Conservation (phyloP, 92 coral and sea anemone species). For the Siderastrea siderea region DNA sequence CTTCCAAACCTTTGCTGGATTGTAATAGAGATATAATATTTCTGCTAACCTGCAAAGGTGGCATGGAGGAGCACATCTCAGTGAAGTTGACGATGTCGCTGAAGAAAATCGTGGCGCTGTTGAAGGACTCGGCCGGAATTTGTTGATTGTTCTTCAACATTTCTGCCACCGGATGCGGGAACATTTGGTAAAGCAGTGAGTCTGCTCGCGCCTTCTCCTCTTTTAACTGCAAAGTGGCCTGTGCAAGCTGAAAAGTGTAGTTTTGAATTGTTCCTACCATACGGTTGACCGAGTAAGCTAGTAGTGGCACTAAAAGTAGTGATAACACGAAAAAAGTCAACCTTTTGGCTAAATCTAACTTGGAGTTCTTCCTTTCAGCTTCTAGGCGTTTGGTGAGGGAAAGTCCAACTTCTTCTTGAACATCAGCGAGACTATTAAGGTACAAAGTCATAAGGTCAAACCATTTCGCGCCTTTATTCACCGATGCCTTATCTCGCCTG, state of each 20-base stretch:
- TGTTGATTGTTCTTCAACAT: constrained; percentile 67
- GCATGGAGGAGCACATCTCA: constrained; percentile 42
- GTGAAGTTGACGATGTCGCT: constrained; percentile 82
- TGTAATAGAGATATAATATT: no score
- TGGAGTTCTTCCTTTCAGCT: neutral
- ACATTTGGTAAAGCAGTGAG: constrained; percentile 74
- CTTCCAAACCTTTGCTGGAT: no score
- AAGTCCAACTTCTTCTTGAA: constrained; percentile 63
- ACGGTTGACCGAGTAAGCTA: constrained; percentile 55
- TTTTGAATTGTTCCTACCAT: constrained; percentile 73
- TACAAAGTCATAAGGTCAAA: constrained; percentile 69
- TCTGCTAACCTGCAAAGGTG: constrained; percentile 34
- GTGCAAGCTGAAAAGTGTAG: constrained; percentile 57
- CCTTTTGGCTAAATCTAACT: constrained; percentile 12
- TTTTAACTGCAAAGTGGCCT: constrained; percentile 26
- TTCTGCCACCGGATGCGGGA: constrained; percentile 82
- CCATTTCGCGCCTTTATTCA: constrained; percentile 51
- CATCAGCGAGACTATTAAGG: constrained; percentile 44
- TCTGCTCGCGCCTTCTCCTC: constrained; percentile 60
- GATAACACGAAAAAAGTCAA: constrained; percentile 43
- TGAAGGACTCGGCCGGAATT: constrained; percentile 72
- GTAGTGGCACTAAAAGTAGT: constrained; percentile 59
- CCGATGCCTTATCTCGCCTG: neutral
- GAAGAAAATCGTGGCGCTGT: constrained; percentile 79
- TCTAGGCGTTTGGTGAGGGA: neutral